Conservation (phyloP, 1,140 invertebrate genomes). For the Agraylea sexmaculata region DNA sequence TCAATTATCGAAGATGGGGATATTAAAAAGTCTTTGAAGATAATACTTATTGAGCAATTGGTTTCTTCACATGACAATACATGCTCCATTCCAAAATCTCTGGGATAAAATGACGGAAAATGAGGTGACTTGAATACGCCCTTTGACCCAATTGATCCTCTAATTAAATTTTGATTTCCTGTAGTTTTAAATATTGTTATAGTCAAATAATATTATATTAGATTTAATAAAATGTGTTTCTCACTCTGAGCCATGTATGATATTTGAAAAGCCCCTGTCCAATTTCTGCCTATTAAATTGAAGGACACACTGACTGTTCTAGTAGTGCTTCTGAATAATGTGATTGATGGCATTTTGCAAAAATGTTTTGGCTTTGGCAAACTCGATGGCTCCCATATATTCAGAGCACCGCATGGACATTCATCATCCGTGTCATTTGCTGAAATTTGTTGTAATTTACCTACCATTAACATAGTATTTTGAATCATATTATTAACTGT, state of each 20-base stretch:
- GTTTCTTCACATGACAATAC: slow-evolving; percentile 39
- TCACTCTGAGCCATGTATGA: slow-evolving; percentile 14
- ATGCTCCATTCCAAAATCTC: slow-evolving; percentile 51
- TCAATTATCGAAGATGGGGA: slow-evolving; percentile 52
- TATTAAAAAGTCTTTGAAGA: slow-evolving; percentile 56
- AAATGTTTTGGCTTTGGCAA: slow-evolving; percentile 1
- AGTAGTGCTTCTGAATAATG: slow-evolving; percentile 10
- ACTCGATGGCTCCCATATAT: slow-evolving; percentile 13
- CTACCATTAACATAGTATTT: slow-evolving; percentile 1
- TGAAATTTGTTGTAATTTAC: slow-evolving; percentile 7
- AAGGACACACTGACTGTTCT: slow-evolving; percentile 14
- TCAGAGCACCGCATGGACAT: slow-evolving; percentile 16
- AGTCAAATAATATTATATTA: slow-evolving; percentile 1
- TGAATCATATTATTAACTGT: background rate
- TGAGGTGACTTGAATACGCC: slow-evolving; percentile 40
- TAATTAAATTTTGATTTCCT: slow-evolving; percentile 48
- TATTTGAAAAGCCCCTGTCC: slow-evolving; percentile 9
- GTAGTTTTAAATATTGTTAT: slow-evolving; percentile 15
- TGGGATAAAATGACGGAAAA: slow-evolving; percentile 51
- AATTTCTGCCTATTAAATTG: slow-evolving; percentile 6
- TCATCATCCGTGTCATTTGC: slow-evolving; percentile 7
- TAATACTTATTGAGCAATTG: slow-evolving; percentile 43
- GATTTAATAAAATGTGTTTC: slow-evolving; percentile 4
- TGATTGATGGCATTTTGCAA: slow-evolving; percentile 6
- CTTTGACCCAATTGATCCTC: slow-evolving; percentile 28